These are phyloP conservation scores for Scarus forsteni DNA, from an alignment of 2,797 vertebrate genomes.

Conservation along the genomic window DNA sequence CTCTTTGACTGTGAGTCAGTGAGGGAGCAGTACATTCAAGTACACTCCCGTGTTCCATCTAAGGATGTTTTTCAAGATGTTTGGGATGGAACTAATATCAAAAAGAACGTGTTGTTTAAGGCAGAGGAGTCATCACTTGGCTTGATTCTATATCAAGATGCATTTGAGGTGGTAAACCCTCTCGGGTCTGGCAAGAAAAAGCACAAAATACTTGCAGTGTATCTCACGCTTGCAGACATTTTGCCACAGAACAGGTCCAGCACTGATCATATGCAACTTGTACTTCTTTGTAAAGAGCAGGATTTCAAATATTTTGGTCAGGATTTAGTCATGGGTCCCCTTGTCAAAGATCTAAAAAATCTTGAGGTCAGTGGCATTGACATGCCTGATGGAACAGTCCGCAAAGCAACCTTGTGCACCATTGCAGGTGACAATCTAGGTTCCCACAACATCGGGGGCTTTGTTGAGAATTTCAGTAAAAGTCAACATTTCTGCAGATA, in stretches of 20 bases:
- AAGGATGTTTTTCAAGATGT: not conserved
- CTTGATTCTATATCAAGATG: not conserved
- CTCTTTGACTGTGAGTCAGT: slow-evolving; percentile 6
- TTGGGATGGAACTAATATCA: not conserved
- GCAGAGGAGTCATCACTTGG: not conserved
- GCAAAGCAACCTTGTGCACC: not conserved
- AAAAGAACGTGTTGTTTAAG: not conserved
- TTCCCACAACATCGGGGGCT: not conserved
- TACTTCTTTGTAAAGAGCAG: not conserved
- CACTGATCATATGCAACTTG: not conserved
- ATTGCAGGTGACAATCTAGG: not conserved
- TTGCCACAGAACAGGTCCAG: not conserved
- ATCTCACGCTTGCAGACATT: not conserved
- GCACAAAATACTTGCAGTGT: not conserved
- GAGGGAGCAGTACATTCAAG: too few relatives aligned
- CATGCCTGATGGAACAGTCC: not conserved
- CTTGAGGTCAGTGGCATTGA: not conserved
- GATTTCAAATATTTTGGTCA: not conserved
- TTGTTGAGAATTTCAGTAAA: not conserved
- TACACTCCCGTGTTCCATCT: too few relatives aligned
- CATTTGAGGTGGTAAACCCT: not conserved
- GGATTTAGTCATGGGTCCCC: not conserved
- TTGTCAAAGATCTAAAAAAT: not conserved
- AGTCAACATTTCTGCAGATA: not conserved
- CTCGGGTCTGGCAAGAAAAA: not conserved